Evolutionary conservation across 2,113 vertebrate genomes (phyloP).

Genomic region (Hyla sarda): DNA sequence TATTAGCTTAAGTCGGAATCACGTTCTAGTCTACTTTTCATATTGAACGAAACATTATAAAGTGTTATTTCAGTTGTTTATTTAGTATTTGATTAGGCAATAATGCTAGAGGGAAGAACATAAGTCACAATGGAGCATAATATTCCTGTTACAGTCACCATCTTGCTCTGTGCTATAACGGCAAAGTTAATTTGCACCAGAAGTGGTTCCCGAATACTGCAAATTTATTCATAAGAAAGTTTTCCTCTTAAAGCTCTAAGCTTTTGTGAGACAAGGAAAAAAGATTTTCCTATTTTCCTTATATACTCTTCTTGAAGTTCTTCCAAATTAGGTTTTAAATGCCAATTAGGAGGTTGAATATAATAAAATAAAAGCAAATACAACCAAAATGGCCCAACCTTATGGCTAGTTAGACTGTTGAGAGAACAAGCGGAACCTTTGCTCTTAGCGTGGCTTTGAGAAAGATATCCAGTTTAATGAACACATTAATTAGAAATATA

Average conservation of each 20-base stretch:
- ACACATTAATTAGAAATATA: slow-evolving; percentile 99
- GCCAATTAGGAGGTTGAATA: slow-evolving; percentile 99
- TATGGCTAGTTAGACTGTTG: slow-evolving; percentile 99
- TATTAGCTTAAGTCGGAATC: neutral
- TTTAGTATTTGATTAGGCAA: slow-evolving; percentile 10
- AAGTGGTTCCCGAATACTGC: slow-evolving; percentile 32
- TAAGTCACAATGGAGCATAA: neutral
- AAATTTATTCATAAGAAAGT: slow-evolving; percentile 68
- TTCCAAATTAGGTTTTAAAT: slow-evolving; percentile 99
- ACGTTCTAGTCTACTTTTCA: neutral
- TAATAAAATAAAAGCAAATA: slow-evolving; percentile 99
- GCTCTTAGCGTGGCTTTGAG: slow-evolving; percentile 98
- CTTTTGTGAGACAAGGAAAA: slow-evolving; percentile 73
- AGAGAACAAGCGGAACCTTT: slow-evolving; percentile 94
- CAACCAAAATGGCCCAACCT: slow-evolving; percentile 98
- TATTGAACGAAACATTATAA: neutral
- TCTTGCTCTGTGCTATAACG: neutral
- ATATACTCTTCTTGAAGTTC: slow-evolving; percentile 97
- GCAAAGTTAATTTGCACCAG: slow-evolving; percentile 51
- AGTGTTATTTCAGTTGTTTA: slow-evolving; percentile 12
- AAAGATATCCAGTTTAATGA: slow-evolving; percentile 99
- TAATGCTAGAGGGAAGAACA: neutral
- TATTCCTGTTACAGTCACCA: slow-evolving; percentile 13
- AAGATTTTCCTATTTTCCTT: slow-evolving; percentile 73
- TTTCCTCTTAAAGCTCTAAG: slow-evolving; percentile 75